A percentile compares a stretch with the other conserved stretches of the same genome.
Conservation (phyloP, 2,797 vertebrate genomes). For the Bradypodion ventrale region DNA sequence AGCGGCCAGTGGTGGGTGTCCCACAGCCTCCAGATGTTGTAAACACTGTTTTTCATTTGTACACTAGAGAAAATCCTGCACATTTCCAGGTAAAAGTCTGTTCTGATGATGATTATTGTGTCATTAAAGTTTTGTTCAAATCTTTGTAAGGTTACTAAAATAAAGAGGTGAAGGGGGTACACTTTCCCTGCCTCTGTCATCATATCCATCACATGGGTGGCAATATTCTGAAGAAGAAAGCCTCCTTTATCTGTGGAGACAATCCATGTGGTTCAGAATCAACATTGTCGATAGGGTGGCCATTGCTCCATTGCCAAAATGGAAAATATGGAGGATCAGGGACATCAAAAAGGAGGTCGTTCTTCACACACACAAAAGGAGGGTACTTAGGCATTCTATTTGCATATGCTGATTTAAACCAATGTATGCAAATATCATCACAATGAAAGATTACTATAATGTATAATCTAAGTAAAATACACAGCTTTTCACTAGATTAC, state of each 20-base stretch:
- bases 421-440: too few relatives aligned
- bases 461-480: too few relatives aligned
- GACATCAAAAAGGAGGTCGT: too few relatives aligned
- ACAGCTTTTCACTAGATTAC: too few relatives aligned
- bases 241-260: background rate
- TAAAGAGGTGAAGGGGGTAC: background rate
- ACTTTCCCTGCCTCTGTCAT: background rate
- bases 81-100: slow-evolving; percentile 5
- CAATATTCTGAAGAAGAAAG: background rate
- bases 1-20: background rate
- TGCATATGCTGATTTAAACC: too few relatives aligned
- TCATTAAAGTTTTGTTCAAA: background rate
- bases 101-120: background rate
- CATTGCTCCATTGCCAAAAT: background rate
- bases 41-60: slow-evolving; percentile 12
- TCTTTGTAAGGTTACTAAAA: background rate
- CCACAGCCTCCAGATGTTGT: background rate
- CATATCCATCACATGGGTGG: background rate
- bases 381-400: too few relatives aligned
- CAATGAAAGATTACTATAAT: too few relatives aligned
- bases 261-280: background rate
- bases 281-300: background rate
- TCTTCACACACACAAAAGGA: too few relatives aligned
- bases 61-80: background rate
- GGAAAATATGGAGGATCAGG: background rate